Percentiles rank a stretch among this genome's conserved stretches.
Conservation (phyloP, 2,888 invertebrate genomes). For the Patella ulyssiponensis region DNA sequence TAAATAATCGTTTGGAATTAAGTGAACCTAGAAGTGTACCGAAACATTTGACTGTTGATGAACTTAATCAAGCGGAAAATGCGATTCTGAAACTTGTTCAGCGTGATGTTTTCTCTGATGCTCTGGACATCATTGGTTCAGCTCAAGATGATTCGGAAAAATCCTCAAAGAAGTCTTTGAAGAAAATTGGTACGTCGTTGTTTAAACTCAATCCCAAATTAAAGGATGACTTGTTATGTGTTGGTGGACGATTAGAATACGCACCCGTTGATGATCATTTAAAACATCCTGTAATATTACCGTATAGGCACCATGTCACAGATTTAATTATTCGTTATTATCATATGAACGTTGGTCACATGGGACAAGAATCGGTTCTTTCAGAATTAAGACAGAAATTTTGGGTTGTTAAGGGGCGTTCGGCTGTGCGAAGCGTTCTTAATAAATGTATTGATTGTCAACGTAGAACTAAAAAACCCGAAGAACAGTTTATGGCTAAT, state of each 20-base stretch:
- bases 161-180: too few relatives aligned
- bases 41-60: not conserved
- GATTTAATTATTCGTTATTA: not conserved
- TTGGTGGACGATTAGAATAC: not conserved
- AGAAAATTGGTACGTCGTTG: too few relatives aligned
- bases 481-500: conserved; percentile 34
- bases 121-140: too few relatives aligned
- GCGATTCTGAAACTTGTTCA: too few relatives aligned
- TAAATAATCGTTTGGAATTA: not conserved
- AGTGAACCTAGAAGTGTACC: not conserved
- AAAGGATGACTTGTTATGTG: not conserved
- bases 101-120: too few relatives aligned
- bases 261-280: not conserved
- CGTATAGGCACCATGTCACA: not conserved
- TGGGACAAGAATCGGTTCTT: not conserved
- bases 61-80: not conserved
- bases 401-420: not conserved
- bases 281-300: not conserved
- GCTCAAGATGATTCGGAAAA: too few relatives aligned
- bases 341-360: not conserved
- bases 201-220: not conserved
- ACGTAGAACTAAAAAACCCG: not conserved
- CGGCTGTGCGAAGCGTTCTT: not conserved
- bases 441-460: not conserved
- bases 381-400: not conserved